A percentile compares a stretch with the other conserved stretches of the same genome.
phyloP scores from a whole-genome alignment of 2,888 invertebrate genomes.

The Ptycholaimellus sp. region DNA sequence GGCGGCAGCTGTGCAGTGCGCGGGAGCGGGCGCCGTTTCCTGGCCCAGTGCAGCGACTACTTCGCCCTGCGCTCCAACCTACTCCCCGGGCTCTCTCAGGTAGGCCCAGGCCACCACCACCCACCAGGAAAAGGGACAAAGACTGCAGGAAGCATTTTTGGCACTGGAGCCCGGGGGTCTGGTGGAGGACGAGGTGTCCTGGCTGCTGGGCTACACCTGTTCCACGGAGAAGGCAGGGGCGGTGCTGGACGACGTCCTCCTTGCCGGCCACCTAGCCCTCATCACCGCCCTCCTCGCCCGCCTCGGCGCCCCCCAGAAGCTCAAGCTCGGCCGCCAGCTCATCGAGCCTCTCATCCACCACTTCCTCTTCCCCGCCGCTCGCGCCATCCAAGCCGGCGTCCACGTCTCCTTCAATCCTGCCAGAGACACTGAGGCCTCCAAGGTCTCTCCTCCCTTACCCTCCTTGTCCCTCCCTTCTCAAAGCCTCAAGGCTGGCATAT shows the following conservation, averaged over 20 bases:
- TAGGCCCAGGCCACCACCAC: background rate
- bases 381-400: no score
- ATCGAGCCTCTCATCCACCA: conserved; percentile 23
- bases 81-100: conserved; percentile 25
- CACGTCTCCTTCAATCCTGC: no score
- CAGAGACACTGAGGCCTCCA: no score
- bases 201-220: conserved; percentile 29
- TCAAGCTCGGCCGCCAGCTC: conserved; percentile 1
- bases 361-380: conserved; percentile 32
- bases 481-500: no score
- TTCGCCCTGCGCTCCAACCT: conserved; percentile 28
- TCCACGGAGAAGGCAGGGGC: conserved; percentile 4
- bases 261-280: conserved; percentile 29
- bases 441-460: no score
- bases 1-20: conserved; percentile 26
- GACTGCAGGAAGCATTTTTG: no score
- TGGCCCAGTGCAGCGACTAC: conserved; percentile 31
- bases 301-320: background rate
- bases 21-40: conserved; percentile 13
- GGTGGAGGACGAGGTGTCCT: conserved; percentile 31
- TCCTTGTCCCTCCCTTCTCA: no score
- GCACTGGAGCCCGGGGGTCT: conserved; percentile 19
- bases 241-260: conserved; percentile 28
- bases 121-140: no score
- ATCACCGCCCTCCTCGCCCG: conserved; percentile 1